Evolutionary conservation across 2,888 invertebrate species (phyloP).

Genomic region (Leucoma salicis): DNA sequence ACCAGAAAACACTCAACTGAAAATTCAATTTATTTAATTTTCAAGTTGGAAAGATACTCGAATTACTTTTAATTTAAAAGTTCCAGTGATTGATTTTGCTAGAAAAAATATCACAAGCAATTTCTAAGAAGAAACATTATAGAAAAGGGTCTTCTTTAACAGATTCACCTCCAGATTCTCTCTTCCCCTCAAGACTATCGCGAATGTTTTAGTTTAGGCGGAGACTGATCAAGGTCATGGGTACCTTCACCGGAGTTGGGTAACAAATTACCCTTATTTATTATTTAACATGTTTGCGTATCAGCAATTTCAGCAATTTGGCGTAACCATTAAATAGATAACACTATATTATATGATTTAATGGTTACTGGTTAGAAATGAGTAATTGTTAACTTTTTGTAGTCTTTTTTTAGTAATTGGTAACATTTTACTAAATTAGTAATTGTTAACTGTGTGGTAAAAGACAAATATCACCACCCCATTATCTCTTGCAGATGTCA

Average conservation of each 20-base stretch:
- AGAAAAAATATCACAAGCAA: conserved; percentile 14
- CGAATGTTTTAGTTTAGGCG: conserved; percentile 16
- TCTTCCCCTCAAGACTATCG: conserved; percentile 16
- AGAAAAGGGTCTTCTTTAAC: conserved; percentile 19
- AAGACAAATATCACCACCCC: no score
- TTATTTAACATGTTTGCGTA: conserved; percentile 64
- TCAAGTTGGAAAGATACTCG: conserved; percentile 8
- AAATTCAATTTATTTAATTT: conserved; percentile 22
- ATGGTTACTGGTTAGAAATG: no score
- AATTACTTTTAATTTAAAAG: conserved; percentile 16
- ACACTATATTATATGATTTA: no score
- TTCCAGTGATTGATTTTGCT: conserved; percentile 22
- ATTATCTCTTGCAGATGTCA: no score
- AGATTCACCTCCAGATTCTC: no score
- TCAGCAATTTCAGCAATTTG: conserved; percentile 72
- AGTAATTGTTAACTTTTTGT: no score
- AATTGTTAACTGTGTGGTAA: no score
- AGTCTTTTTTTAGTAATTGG: no score
- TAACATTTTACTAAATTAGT: no score
- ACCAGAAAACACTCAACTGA: neutral
- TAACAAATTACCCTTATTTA: conserved; percentile 69
- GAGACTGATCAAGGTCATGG: conserved; percentile 45
- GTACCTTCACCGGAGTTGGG: conserved; percentile 40
- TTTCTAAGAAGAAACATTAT: conserved; percentile 18
- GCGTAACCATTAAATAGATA: conserved; percentile 57